These are phyloP conservation scores for Gandaritis pyraliata DNA, from an alignment of 2,888 invertebrate genomes.

Conservation along the genomic window DNA sequence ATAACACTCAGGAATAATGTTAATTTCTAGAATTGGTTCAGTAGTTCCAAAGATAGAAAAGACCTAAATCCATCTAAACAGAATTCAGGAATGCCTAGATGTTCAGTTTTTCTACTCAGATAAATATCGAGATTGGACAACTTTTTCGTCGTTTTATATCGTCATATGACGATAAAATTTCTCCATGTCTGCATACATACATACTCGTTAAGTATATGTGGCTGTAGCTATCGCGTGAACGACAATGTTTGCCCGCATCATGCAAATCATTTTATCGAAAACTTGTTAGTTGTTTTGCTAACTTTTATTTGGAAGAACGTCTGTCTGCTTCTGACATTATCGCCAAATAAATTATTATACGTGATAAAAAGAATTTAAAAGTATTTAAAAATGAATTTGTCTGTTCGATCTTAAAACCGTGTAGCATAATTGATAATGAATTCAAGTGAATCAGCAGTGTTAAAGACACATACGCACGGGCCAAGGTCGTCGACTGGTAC, in stretches of 20 bases:
- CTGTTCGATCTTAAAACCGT: slow-evolving; percentile 37
- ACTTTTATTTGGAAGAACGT: slow-evolving; percentile 36
- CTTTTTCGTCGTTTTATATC: too few relatives aligned
- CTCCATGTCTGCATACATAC: not conserved
- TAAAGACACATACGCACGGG: slow-evolving; percentile 44
- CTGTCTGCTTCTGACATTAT: not conserved
- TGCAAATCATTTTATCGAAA: slow-evolving; percentile 36
- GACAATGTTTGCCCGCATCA: slow-evolving; percentile 29
- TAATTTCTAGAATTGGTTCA: too few relatives aligned
- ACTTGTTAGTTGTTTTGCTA: slow-evolving; percentile 36
- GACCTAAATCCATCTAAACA: too few relatives aligned
- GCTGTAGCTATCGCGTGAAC: slow-evolving; percentile 21
- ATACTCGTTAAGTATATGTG: too few relatives aligned
- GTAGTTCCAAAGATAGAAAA: too few relatives aligned
- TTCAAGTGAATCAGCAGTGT: slow-evolving; percentile 61
- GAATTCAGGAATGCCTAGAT: too few relatives aligned
- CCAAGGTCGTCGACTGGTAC: slow-evolving; percentile 60
- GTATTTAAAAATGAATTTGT: slow-evolving; percentile 18
- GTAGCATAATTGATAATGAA: slow-evolving; percentile 51
- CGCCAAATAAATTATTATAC: not conserved
- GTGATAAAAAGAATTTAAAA: not conserved
- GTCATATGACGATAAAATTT: too few relatives aligned
- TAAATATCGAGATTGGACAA: too few relatives aligned
- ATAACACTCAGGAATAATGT: too few relatives aligned
- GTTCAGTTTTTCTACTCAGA: too few relatives aligned